Percentiles rank a stretch among this genome's conserved stretches.
phyloP scores from a whole-genome alignment of 2,797 vertebrate species.

The Poeciliopsis turneri region DNA sequence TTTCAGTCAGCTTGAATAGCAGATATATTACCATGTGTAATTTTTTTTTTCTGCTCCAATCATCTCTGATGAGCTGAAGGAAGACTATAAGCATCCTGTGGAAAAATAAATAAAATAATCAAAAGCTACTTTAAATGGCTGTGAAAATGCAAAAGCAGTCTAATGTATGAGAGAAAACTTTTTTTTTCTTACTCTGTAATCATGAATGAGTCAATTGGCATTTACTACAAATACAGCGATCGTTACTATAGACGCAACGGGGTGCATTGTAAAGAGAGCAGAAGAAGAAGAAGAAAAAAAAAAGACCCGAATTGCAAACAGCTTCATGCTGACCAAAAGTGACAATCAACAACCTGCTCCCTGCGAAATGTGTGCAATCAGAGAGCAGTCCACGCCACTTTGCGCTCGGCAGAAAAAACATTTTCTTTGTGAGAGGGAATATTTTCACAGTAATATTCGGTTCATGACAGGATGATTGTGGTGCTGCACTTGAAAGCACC shows the following conservation, averaged over 20 bases:
- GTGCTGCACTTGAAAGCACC: conserved; percentile 58
- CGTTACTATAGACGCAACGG: conserved; percentile 23
- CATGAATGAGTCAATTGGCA: conserved; percentile 21
- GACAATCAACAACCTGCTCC: conserved; percentile 40
- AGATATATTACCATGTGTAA: conserved; percentile 29
- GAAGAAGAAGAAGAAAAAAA: not conserved
- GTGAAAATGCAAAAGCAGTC: conserved; percentile 2
- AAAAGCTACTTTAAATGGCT: not conserved
- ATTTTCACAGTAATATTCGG: conserved; percentile 51
- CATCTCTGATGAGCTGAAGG: not conserved
- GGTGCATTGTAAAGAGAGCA: conserved; percentile 35
- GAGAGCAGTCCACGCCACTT: conserved; percentile 44
- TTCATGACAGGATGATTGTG: conserved; percentile 71
- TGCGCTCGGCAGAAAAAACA: conserved; percentile 41
- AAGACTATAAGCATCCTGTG: conserved; percentile 7
- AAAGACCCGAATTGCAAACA: conserved; percentile 28
- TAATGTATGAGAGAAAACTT: not conserved
- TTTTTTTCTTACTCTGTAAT: conserved; percentile 11
- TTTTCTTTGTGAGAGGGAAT: conserved; percentile 44
- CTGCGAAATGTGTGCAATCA: conserved; percentile 64
- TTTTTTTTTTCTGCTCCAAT: not conserved
- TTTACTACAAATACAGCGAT: conserved; percentile 11
- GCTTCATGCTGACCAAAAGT: conserved; percentile 49
- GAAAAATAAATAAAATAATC: not conserved
- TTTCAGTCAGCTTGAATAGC: conserved; percentile 30